These are phyloP conservation scores for Drosophila littoralis DNA, from an alignment of 1,140 invertebrate genomes.

Conservation along the genomic window DNA sequence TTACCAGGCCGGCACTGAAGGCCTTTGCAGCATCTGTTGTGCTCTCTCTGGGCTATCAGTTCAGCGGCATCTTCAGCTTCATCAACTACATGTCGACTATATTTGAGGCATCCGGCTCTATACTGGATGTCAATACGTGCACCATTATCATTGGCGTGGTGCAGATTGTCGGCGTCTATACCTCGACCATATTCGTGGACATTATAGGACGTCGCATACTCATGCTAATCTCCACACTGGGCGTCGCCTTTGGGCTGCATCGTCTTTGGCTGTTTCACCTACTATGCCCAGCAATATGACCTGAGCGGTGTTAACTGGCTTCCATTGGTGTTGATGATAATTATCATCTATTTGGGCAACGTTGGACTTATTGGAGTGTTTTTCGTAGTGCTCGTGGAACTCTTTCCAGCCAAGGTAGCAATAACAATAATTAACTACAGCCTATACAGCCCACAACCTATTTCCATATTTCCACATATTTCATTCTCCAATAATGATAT, in stretches of 20 bases:
- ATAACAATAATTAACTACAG: no score
- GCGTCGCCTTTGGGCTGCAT: slow-evolving; percentile 65
- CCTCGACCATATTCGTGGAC: slow-evolving; percentile 77
- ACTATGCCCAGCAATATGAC: slow-evolving; percentile 43
- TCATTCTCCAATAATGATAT: no score
- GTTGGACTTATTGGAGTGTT: slow-evolving; percentile 75
- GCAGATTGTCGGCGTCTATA: slow-evolving; percentile 72
- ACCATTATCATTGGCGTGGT: slow-evolving; percentile 90
- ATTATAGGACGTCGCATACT: slow-evolving; percentile 73
- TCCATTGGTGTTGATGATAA: slow-evolving; percentile 66
- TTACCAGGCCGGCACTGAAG: slow-evolving; percentile 56
- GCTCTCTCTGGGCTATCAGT: slow-evolving; percentile 81
- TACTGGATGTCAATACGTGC: slow-evolving; percentile 86
- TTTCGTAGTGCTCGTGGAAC: slow-evolving; percentile 72
- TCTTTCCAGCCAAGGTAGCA: slow-evolving; percentile 76
- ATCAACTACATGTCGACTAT: slow-evolving; percentile 87
- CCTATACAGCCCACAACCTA: no score
- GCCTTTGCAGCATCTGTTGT: slow-evolving; percentile 53
- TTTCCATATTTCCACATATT: no score
- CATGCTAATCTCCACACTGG: slow-evolving; percentile 76
- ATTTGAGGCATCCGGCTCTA: slow-evolving; percentile 87
- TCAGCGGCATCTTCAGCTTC: slow-evolving; percentile 86
- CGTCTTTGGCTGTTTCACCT: slow-evolving; percentile 69
- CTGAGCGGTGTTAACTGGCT: slow-evolving; percentile 66
- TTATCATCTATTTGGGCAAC: slow-evolving; percentile 63